Base-by-base conservation (phyloP, 64 coral and sea anemone species). In the Platygyra sinensis region DNA sequence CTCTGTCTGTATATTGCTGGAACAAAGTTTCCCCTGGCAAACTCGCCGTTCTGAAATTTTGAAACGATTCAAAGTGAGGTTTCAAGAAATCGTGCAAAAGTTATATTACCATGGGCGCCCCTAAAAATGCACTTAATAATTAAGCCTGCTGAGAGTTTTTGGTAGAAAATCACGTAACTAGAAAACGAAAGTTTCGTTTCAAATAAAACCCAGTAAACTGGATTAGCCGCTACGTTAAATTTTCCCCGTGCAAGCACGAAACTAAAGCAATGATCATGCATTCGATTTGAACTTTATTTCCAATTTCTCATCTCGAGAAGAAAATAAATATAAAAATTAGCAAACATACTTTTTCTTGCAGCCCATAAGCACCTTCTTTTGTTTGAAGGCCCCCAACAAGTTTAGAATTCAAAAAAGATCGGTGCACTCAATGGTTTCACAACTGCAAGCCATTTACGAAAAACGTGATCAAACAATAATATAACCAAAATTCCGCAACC, bases 1-100 rank as follows among this genome's bases (percentile, higher is more conserved):
- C 42, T 72, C 81, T 51, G 81, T 85, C 22, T 71, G 36, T 22
- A 85, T 18, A 14, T 72, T 85, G 33, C 81, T 85, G 1, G 81
- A 64, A 51, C 81, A 85, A 12, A 85, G 38, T 36, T 71, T 85
- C 10, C 81, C 81, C 67, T 85, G 81, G 20, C 81, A 85, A 72
- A 85, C 36, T 29, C 24, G 69, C 12, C 32, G 65, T n/a, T 71
- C 81, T 63, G 52, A 25, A n/a, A 69, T 69, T 69, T 69, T 69
- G 65, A 69, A 69, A 39, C 61, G 46, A 63, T 85, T 85, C 81
- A 85, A 29, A 69, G 81, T 36, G 69, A 71, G 38, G 18, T 20
- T 14, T 61, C 30, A 33, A 80, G 25, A 80, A 80, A 79, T 16
- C 31, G 33, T 12, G 19, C 22, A 61, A 49, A 20, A 42, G 15